Evolutionary conservation across 2,888 invertebrate species (phyloP).

Genomic region (Eupithecia exiguata): DNA sequence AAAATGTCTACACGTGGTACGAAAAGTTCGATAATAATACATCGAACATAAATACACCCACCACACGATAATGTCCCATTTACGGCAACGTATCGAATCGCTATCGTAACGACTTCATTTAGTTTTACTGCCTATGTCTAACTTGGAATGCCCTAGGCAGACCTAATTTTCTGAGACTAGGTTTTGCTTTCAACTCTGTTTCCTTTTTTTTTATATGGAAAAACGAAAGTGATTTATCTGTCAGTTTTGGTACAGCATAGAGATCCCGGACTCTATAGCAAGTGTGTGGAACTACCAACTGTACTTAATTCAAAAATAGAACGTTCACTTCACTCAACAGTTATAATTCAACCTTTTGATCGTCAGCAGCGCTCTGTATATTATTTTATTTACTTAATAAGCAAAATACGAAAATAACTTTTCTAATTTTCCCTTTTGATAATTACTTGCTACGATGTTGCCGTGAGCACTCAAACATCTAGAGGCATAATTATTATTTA

Average conservation of each 20-base stretch:
- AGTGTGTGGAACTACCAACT: too few relatives aligned
- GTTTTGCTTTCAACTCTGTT: slow-evolving; percentile 12
- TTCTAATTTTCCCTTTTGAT: neutral
- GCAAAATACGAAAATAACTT: neutral
- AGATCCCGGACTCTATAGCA: neutral
- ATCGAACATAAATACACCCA: slow-evolving; percentile 21
- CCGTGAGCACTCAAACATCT: neutral
- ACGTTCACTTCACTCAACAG: neutral
- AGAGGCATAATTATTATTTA: neutral
- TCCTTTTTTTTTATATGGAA: neutral
- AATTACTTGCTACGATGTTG: neutral
- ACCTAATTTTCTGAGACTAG: slow-evolving; percentile 33
- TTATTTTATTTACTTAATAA: neutral
- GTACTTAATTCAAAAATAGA: neutral
- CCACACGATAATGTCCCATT: slow-evolving; percentile 18
- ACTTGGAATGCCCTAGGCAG: slow-evolving; percentile 32
- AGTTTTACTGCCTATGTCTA: slow-evolving; percentile 39
- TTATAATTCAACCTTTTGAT: neutral
- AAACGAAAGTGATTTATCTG: neutral
- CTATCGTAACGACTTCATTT: slow-evolving; percentile 43
- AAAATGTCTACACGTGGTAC: neutral
- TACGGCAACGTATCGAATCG: slow-evolving; percentile 35
- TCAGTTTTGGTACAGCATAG: neutral
- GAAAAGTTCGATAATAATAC: neutral
- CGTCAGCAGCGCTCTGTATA: neutral